Evolutionary conservation across 2,888 invertebrate genomes (phyloP), one percentile per base, ranked within the genome.

Genomic region (Agrotis puta): DNA sequence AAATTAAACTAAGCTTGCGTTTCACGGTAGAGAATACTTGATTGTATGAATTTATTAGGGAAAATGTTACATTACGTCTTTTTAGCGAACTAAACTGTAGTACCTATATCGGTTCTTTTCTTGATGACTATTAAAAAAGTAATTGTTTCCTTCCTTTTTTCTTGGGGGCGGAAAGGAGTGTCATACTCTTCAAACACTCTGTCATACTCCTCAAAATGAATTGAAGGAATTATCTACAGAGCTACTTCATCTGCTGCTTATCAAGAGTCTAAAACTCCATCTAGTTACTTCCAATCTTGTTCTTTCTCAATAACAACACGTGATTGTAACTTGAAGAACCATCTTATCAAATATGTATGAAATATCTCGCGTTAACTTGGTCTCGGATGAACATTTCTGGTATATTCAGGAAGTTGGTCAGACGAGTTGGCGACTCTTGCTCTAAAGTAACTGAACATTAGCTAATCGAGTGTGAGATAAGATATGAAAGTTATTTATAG

Each of bases 381-480:
- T 59, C 11, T 57, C 9, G 0, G 20, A 13, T 64, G 43, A 53
- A 39, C 14, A 47, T 47, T 51, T 62, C 47, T 20, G 13, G 16
- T 20, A 50, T 45, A 16, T 63, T 53, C 24, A 18, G 47, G 20
- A 63, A 77, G 16, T 48, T 13, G 33, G 57, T 24, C 47, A 43
- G 33, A 22, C 39, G 33, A 65, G 53, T 48, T 58, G 53, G 62
- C 45, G 47, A 51, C 48, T 70, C 43, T 22, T 53, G 48, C 33
- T 70, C 16, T 50, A 18, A 61, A 77, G 33, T 62, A 66, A 48
- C 47, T 51, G 50, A 33, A 50, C 33, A 27, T 76, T 53, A 65
- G 13, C 48, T 65, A 65, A 77, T 66, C 50, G 50, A 65, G 58
- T 72, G 64, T 63, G 20, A 70, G 20, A 20, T 22, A 24, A 48